Evolutionary conservation across 2,888 invertebrate species (phyloP), one percentile per base, ranked within the genome.

Genomic region (Megastigmus dorsalis): DNA sequence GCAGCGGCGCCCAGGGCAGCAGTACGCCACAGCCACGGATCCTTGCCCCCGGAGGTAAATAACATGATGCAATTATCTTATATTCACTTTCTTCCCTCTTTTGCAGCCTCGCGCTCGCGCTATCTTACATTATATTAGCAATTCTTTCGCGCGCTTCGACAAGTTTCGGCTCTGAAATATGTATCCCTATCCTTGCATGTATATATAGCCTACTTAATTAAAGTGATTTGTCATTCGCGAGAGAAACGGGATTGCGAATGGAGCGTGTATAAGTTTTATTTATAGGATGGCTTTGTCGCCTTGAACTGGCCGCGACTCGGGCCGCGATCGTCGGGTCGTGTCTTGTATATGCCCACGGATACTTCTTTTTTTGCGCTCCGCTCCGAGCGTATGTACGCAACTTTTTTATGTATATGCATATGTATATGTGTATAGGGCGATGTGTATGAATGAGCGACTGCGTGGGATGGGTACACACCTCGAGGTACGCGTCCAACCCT

Each of bases 11-110:
- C 80, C 91, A 93, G 74, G 90, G 93, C 76, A 92, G 92, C 81
- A 92, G 93, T 80, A 92, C 94, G 82, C 93, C 94, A 68, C 94
- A 94, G 86, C 91, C 93, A 78, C 92, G 93, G 88, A 93, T 93
- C 88, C 88, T 93, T 83, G 92, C 92, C 83, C 92, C 93, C 77
- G 94, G 94, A 91, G 95, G 95, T 94, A 89, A 91, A n/a, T n/a
- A n/a, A n/a, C n/a, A n/a, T 15, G n/a, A 48, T 60, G 55, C 43
- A 45, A 77, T 54, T 77, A 38, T 33, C 9, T 45, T 30, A 28
- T 62, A 9, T 50, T 59, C 23, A 23, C 23, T 28, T 20, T 48
- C 9, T 38, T 43, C 43, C 41, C 7, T 38, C 26, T 9, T 36
- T 26, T 20, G 26, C n/a, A 1, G 23, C 20, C 18, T 28, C 20